Percentiles rank a stretch among this genome's conserved stretches.
Conservation (phyloP, 35 echinoderm and acorn worm genomes). For the Lytechinus pictus region DNA sequence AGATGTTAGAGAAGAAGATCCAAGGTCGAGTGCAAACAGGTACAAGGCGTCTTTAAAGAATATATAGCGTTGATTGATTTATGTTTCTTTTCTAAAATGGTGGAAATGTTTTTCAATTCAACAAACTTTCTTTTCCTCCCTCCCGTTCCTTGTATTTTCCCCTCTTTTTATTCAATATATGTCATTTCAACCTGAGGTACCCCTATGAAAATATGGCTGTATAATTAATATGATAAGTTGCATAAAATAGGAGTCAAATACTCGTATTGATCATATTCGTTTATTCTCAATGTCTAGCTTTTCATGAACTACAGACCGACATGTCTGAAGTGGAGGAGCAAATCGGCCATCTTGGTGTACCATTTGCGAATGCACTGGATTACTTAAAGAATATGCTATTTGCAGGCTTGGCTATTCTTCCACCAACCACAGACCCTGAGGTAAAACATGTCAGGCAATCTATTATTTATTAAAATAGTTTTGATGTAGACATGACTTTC, state of each 20-base stretch:
- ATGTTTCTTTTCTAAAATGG: too few relatives aligned
- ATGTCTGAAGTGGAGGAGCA: conserved; percentile 47
- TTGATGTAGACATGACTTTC: too few relatives aligned
- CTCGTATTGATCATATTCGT: not conserved
- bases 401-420: not conserved
- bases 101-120: too few relatives aligned
- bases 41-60: not conserved
- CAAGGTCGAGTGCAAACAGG: conserved; percentile 25
- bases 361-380: conserved; percentile 26
- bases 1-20: conserved; percentile 33
- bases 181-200: too few relatives aligned
- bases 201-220: too few relatives aligned
- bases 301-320: conserved; percentile 33
- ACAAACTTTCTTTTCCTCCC: too few relatives aligned
- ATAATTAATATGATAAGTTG: too few relatives aligned
- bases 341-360: conserved; percentile 28
- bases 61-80: too few relatives aligned
- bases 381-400: conserved; percentile 35
- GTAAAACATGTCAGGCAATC: not conserved
- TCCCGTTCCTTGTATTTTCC: too few relatives aligned
- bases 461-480: too few relatives aligned
- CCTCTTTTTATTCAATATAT: too few relatives aligned
- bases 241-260: too few relatives aligned
- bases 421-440: conserved; percentile 28
- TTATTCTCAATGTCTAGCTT: not conserved